These are phyloP conservation scores for Julus scandinavius DNA, from an alignment of 2,888 invertebrate species.

Conservation along the genomic window DNA sequence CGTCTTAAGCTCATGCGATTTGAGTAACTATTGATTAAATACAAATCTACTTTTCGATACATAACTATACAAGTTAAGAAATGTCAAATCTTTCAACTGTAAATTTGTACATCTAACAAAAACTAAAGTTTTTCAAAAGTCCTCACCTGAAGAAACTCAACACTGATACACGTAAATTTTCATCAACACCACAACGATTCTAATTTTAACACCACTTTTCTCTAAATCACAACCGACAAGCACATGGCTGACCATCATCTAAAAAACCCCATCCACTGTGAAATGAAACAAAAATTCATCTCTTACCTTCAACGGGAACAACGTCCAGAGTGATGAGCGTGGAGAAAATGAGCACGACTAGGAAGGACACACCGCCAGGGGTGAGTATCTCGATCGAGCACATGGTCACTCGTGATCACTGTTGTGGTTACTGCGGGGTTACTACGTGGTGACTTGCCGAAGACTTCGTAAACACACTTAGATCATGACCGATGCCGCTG, in stretches of 20 bases:
- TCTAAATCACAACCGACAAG: neutral
- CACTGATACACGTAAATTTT: too few species aligned
- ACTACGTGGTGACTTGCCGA: neutral
- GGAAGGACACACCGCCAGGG: conserved; percentile 23
- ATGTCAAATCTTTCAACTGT: too few species aligned
- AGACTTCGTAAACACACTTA: neutral
- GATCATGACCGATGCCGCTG: neutral
- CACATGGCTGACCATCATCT: neutral
- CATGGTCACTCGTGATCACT: neutral
- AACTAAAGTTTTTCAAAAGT: too few species aligned
- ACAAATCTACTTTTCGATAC: too few species aligned
- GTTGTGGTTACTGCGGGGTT: neutral
- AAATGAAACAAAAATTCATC: neutral
- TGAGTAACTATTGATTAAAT: too few species aligned
- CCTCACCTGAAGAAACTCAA: too few species aligned
- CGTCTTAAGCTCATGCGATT: too few species aligned
- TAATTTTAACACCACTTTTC: too few species aligned
- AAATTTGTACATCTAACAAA: too few species aligned
- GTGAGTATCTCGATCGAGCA: conserved; percentile 13
- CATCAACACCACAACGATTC: too few species aligned
- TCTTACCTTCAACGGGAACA: conserved; percentile 33
- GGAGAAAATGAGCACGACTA: conserved; percentile 27
- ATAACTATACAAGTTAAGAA: too few species aligned
- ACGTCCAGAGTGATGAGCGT: conserved; percentile 35
- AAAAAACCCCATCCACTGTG: neutral